Conservation (phyloP, 1,140 invertebrate genomes). For the Aphaenogaster rudis region DNA sequence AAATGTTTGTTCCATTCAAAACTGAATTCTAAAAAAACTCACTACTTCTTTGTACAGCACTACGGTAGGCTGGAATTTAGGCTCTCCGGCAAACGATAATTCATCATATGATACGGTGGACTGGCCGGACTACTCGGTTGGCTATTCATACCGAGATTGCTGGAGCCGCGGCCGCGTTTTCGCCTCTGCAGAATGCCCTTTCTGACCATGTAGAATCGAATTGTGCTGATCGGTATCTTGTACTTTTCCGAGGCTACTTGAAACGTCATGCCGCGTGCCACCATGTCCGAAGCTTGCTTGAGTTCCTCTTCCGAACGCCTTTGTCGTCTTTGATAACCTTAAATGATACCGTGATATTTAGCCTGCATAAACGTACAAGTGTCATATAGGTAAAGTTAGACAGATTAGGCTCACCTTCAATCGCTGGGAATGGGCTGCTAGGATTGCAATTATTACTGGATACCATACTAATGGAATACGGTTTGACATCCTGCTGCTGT, state of each 20-base stretch:
- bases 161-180: slow-evolving; percentile 89
- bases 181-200: slow-evolving; percentile 92
- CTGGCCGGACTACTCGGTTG: slow-evolving; percentile 88
- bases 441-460: slow-evolving; percentile 83
- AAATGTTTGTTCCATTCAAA: slow-evolving; percentile 78
- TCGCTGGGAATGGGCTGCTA: slow-evolving; percentile 84
- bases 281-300: slow-evolving; percentile 92
- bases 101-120: slow-evolving; percentile 91
- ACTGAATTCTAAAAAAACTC: slow-evolving; percentile 82
- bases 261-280: slow-evolving; percentile 93
- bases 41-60: slow-evolving; percentile 81
- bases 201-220: slow-evolving; percentile 94
- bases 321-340: slow-evolving; percentile 88
- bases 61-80: slow-evolving; percentile 87
- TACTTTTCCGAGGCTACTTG: slow-evolving; percentile 94
- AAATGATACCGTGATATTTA: background rate
- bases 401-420: slow-evolving; percentile 83
- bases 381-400: background rate
- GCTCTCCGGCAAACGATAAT: slow-evolving; percentile 90
- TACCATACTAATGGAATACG: slow-evolving; percentile 86
- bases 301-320: slow-evolving; percentile 91
- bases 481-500: slow-evolving; percentile 82
- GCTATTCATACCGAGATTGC: slow-evolving; percentile 82
- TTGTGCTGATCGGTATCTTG: slow-evolving; percentile 94
- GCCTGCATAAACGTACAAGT: background rate